Base-by-base conservation (phyloP, 2,797 vertebrate species). In the Peromyscus melanophrys region DNA sequence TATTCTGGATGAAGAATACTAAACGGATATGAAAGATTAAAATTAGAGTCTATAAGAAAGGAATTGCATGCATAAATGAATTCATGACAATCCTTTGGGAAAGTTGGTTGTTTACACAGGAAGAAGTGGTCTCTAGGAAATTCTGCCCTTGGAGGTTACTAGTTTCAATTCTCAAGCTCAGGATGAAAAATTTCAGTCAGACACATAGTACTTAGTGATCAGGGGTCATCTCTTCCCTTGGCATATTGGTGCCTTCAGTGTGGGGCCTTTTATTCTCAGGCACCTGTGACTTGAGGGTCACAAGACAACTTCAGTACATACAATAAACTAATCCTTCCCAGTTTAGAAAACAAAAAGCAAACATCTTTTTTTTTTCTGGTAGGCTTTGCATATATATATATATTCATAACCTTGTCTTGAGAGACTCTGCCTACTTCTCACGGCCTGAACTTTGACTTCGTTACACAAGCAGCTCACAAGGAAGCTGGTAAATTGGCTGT, bases 21-120 rank as follows among this genome's bases (percentile, higher is more conserved):
- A 84, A 76, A 84, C 43, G 81, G 23, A 31, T 73, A 37, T 34
- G 85, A 55, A 59, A 96, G 57, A 89, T 82, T 77, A 63, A 75
- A 55, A 25, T 76, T 88, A 27, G n/a, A 76, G 16, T 59, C 78
- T 87, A 1, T 55, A 89, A 86, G 16, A 84, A n/a, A 69, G n/a
- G 40, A 14, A 82, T 88, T 21, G 6, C 1, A 78, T 16, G n/a
- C 76, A 8, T 63, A 34, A 75, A 61, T 77, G 29, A 92, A 89
- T 43, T 65, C 23, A 83, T 40, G 49, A 37, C 5, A 27, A 14
- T 61, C 23, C n/a, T 94, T 89, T 94, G 75, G n/a, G 71, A 84
- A 34, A n/a, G 19, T 71, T 77, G 65, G 37, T 65, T 63, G 37
- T 81, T 83, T 37, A 73, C 21, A 92, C 8, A 95, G 71, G 31